A percentile compares a stretch with the other conserved stretches of the same genome.
phyloP scores from a whole-genome alignment of 2,888 invertebrate genomes.

The Drosophila kokeensis region DNA sequence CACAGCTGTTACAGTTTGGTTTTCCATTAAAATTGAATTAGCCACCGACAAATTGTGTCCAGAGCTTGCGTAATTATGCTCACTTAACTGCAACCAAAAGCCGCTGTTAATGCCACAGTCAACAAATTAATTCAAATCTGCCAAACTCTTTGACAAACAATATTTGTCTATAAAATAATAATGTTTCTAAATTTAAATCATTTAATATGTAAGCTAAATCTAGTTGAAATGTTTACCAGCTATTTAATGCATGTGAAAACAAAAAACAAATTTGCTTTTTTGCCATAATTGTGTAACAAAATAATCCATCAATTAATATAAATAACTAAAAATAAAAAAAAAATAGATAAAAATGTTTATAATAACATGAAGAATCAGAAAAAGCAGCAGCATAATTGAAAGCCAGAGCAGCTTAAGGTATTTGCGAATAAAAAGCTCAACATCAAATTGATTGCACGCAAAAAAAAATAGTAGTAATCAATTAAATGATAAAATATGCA shows the following conservation, averaged over 20 bases:
- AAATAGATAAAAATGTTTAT: background rate
- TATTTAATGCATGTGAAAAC: background rate
- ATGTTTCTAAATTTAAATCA: background rate
- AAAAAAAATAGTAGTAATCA: background rate
- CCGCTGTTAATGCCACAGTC: conserved; percentile 13
- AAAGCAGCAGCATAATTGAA: background rate
- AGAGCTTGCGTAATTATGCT: conserved; percentile 25
- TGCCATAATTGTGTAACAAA: background rate
- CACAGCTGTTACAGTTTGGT: conserved; percentile 43
- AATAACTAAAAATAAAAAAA: background rate
- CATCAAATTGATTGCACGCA: background rate
- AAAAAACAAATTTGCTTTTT: background rate
- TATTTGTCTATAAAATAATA: background rate
- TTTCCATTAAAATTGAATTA: conserved; percentile 64
- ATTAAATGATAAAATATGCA: background rate
- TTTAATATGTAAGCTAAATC: background rate
- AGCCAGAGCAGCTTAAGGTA: background rate
- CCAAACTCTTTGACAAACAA: background rate
- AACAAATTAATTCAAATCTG: conserved; percentile 17
- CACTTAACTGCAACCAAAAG: conserved; percentile 26
- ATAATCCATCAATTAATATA: background rate
- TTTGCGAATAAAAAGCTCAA: background rate
- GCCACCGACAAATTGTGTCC: conserved; percentile 25
- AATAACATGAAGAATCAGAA: background rate
- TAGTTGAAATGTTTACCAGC: background rate